phyloP scores from a whole-genome alignment of 2,113 vertebrate genomes.

The Mystacornis crossleyi region DNA sequence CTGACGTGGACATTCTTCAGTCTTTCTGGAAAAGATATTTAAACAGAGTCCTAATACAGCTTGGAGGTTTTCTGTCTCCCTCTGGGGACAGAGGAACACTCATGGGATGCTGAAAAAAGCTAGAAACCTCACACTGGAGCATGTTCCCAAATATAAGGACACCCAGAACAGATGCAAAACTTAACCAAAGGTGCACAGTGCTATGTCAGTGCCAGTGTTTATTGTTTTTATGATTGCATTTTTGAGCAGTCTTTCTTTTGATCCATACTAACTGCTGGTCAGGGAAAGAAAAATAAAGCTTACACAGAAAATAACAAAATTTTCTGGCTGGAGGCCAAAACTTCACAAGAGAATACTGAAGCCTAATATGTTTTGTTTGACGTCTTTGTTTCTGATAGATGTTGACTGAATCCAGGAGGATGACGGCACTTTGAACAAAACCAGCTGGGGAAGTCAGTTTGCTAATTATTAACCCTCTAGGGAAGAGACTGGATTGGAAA shows the following conservation, averaged over 20 bases:
- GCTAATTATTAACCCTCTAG: conserved; percentile 57
- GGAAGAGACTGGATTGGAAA: conserved; percentile 30
- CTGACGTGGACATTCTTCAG: background rate
- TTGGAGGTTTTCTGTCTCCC: background rate
- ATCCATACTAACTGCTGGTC: background rate
- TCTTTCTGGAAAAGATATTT: background rate
- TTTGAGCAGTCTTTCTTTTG: conserved; percentile 19
- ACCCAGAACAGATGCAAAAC: background rate
- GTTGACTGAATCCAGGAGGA: conserved; percentile 54
- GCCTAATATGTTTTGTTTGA: conserved; percentile 57
- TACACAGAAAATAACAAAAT: conserved; percentile 34
- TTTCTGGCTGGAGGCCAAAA: conserved; percentile 36
- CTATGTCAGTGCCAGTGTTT: background rate
- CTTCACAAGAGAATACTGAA: conserved; percentile 27
- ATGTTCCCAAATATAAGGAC: background rate
- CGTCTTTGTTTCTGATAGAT: conserved; percentile 59
- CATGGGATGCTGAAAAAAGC: background rate
- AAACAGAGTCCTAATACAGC: background rate
- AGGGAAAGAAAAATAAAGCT: conserved; percentile 46
- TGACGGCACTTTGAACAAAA: conserved; percentile 49
- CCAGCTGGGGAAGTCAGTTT: conserved; percentile 33
- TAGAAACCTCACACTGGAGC: background rate
- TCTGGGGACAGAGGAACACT: background rate
- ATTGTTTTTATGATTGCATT: conserved; percentile 7
- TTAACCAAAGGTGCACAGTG: background rate